Evolutionary conservation across 2,113 vertebrate genomes (phyloP).

Genomic region (Calcarius ornatus): DNA sequence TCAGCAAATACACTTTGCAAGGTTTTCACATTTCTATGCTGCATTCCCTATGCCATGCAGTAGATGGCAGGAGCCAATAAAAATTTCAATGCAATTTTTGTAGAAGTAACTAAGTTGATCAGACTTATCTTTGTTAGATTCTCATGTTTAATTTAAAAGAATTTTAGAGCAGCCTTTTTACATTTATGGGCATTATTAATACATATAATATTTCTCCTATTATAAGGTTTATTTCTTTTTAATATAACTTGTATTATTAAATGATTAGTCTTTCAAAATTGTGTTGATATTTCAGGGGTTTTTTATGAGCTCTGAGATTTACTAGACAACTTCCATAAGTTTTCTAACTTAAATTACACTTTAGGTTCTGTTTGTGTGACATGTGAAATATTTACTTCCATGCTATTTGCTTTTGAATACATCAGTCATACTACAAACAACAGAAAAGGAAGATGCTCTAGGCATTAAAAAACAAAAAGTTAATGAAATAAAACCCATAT

Average conservation of each 20-base stretch:
- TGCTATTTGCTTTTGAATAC: neutral
- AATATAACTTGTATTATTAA: slow-evolving; percentile 30
- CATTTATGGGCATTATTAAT: neutral
- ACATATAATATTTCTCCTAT: neutral
- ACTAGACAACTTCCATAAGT: neutral
- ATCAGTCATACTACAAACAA: neutral
- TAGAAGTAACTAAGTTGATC: neutral
- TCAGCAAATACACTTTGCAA: neutral
- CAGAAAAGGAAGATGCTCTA: neutral
- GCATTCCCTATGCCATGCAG: neutral
- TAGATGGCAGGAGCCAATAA: slow-evolving; percentile 56
- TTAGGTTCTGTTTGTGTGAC: neutral
- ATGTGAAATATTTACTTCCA: neutral
- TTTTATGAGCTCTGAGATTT: neutral
- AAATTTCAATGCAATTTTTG: neutral
- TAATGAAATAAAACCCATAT: neutral
- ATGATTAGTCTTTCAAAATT: slow-evolving; percentile 27
- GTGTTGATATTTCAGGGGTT: neutral
- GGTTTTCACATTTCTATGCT: neutral
- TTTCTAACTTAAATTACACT: neutral
- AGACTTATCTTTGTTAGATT: neutral
- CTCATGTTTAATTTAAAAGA: slow-evolving; percentile 29
- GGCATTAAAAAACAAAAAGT: neutral
- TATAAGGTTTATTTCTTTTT: slow-evolving; percentile 17
- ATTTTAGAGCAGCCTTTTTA: neutral